These are phyloP conservation scores for Clarias magur DNA, from an alignment of 2,113 vertebrate genomes.

Conservation along the genomic window DNA sequence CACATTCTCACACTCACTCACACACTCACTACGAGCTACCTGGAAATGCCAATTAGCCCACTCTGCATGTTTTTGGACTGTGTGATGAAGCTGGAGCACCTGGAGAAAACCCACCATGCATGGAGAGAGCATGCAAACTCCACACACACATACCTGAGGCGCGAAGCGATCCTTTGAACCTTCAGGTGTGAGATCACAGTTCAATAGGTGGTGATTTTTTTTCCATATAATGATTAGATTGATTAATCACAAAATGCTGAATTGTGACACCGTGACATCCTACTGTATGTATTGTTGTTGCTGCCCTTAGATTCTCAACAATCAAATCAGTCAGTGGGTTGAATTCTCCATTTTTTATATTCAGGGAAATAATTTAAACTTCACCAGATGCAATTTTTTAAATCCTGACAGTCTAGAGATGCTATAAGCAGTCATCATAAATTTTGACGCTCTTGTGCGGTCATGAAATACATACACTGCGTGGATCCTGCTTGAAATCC, in stretches of 20 bases:
- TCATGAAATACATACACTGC: neutral
- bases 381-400: neutral
- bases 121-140: too few relatives aligned
- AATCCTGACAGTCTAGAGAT: neutral
- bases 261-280: neutral
- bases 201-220: too few relatives aligned
- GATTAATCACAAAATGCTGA: neutral
- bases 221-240: neutral
- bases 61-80: too few relatives aligned
- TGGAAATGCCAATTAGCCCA: too few relatives aligned
- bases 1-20: too few relatives aligned
- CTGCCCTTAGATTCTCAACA: neutral
- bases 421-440: neutral
- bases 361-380: neutral
- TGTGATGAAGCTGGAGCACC: too few relatives aligned
- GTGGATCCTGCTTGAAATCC: neutral
- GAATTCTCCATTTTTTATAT: neutral
- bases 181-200: too few relatives aligned
- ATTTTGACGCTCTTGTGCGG: neutral
- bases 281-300: neutral
- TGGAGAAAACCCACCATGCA: too few relatives aligned
- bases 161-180: too few relatives aligned
- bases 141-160: too few relatives aligned
- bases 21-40: too few relatives aligned
- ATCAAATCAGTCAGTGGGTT: neutral